phyloP scores from a whole-genome alignment of 1,140 invertebrate genomes.

The Saxidomus purpurata region DNA sequence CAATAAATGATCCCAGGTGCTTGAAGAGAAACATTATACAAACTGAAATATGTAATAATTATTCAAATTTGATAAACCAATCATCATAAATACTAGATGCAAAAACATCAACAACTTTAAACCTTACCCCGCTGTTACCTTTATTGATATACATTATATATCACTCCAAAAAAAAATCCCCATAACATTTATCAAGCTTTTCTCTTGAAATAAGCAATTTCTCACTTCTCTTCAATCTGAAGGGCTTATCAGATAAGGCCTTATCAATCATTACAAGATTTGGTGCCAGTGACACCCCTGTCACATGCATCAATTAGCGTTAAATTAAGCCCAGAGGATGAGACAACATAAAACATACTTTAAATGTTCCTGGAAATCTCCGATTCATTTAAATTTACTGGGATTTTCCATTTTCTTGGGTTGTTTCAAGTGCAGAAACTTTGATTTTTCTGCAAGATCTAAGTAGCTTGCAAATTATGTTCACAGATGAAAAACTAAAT shows the following conservation, averaged over 20 bases:
- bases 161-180: background rate
- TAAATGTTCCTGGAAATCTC: slow-evolving; percentile 10
- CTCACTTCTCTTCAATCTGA: slow-evolving; percentile 41
- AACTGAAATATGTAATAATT: slow-evolving; percentile 46
- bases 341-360: slow-evolving; percentile 40
- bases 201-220: slow-evolving; percentile 39
- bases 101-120: slow-evolving; percentile 4
- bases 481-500: too few species aligned
- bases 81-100: background rate
- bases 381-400: slow-evolving; percentile 22
- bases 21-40: background rate
- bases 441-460: background rate
- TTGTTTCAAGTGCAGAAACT: slow-evolving; percentile 1
- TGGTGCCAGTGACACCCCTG: slow-evolving; percentile 1
- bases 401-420: background rate
- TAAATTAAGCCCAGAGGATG: slow-evolving; percentile 30
- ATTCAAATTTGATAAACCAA: slow-evolving; percentile 29
- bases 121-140: slow-evolving; percentile 10
- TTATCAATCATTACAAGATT: slow-evolving; percentile 24
- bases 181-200: slow-evolving; percentile 36
- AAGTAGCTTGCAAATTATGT: too few species aligned
- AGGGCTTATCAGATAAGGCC: slow-evolving; percentile 47
- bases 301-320: slow-evolving; percentile 53
- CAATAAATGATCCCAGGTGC: slow-evolving; percentile 43
- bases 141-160: slow-evolving; percentile 41